Evolutionary conservation across 2,888 invertebrate genomes (phyloP), one percentile per base, ranked within the genome.

Genomic region (Rhopalosiphum nymphaeae): DNA sequence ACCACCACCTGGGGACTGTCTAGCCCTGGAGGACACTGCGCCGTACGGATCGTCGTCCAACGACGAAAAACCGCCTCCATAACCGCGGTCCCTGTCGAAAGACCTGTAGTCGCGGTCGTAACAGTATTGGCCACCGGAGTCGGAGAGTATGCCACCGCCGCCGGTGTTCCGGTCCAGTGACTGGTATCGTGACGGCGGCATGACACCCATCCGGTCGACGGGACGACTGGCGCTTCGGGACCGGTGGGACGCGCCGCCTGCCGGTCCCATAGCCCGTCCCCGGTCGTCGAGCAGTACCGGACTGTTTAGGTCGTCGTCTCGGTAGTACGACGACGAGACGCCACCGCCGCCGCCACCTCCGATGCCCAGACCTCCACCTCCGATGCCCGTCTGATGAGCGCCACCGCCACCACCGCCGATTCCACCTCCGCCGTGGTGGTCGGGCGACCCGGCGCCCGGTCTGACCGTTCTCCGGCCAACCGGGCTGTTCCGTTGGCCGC

Each of bases 251-350:
- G 97, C 97, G 95, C 97, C 97, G 95, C 97, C 97, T 94, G 97
- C 92, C 96, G 95, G 96, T 96, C 95, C 96, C 96, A 97, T 97
- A 95, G 97, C 96, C 95, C 97, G 96, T 88, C 97, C 97, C 94
- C 97, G 96, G 95, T 97, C 97, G 96, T 98, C 98, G 96, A 98
- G 97, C 96, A 98, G 97, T 96, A 98, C 97, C 96, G 98, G 98
- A 96, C 98, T 98, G 95, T 97, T 97, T 95, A 98, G 97, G 96
- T 98, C 98, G 96, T 98, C 98, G 96, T 97, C 97, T 94, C 96
- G 96, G 94, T 96, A 96, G 95, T 96, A 96, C 95, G 96, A 96
- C 95, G 96, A 96, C 95, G 96, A 96, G 92, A 94, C 95, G 95
- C 94, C 95, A 95, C 93, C 95, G 94, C 94, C 94, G 16, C 84